Base-by-base conservation (phyloP, 2,888 invertebrate species). In the Eugnorisma glareosa region DNA sequence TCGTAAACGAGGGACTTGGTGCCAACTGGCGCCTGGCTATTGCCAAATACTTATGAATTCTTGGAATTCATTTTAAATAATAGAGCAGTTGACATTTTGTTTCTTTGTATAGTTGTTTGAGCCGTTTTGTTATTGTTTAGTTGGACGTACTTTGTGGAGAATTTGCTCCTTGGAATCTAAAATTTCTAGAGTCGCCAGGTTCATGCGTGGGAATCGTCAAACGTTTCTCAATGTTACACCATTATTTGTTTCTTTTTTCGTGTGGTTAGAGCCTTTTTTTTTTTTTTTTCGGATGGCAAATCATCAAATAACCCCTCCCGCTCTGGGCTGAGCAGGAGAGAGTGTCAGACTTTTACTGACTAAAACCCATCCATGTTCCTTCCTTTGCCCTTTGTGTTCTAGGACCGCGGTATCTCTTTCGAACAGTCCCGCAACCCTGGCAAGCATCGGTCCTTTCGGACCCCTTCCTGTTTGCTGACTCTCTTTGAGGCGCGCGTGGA, bases 21-120 rank as follows among this genome's bases (percentile, higher is more conserved):
- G 83, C 83, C 86, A 83, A 83, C 40, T 66, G 78, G 83, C 83
- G 86, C 86, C 78, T 13, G 6, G 24, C 51, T 82, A 63, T 74
- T 85, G 86, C 73, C 86, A 83, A 83, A 73, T 69, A 71, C 63
- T 78, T 66, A 37, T 31, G 21, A 51, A 77, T 83, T 85, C 83
- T 82, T 35, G 64, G 86, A 82, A 85, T 71, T 35, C n/a, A 43
- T 73, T 64, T 73, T 70, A 70, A 73, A 71, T 76, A 75, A 40
- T 77, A 18, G 45, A 73, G 24, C 70, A 48, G 59, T 85, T 85
- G 77, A 64, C 77, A 67, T 85, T 77, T 75, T 64, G 37, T n/a
- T n/a, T n/a, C n/a, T n/a, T n/a, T 70, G 64, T 57, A 75, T 40
- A 63, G 67, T 81, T 67, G 57, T 79, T 37, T 11, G 15, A 72